A percentile compares a stretch with the other conserved stretches of the same genome.
phyloP scores from a whole-genome alignment of 1,140 invertebrate species.

The Leptopilina clavipes region DNA sequence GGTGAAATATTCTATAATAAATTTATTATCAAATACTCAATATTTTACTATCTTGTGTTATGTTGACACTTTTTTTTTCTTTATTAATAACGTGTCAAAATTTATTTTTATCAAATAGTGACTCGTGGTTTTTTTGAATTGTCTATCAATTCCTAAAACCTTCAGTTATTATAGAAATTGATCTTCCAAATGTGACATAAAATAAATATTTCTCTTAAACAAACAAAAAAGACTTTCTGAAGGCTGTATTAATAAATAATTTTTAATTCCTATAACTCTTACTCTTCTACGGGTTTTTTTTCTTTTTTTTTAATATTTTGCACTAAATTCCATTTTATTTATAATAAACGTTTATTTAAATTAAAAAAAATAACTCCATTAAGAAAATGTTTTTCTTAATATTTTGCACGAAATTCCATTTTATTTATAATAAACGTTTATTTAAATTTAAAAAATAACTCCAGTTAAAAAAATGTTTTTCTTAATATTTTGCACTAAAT shows the following conservation, averaged over 20 bases:
- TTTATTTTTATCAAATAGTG: constrained; percentile 2
- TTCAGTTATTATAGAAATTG: neutral
- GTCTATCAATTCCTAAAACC: neutral
- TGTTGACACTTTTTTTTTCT: neutral
- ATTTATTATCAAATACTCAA: constrained; percentile 1
- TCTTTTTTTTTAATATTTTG: too few species aligned
- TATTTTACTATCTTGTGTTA: too few species aligned
- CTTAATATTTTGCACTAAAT: too few species aligned
- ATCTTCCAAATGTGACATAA: neutral
- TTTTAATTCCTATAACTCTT: neutral
- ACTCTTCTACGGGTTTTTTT: too few species aligned
- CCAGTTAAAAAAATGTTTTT: too few species aligned
- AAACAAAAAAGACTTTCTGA: neutral
- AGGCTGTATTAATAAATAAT: neutral
- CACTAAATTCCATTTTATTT: too few species aligned
- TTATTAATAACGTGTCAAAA: neutral
- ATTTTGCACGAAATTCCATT: too few species aligned
- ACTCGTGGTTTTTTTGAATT: neutral
- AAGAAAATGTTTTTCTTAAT: too few species aligned
- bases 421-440: too few species aligned
- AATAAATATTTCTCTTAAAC: constrained; percentile 13
- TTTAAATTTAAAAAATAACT: too few species aligned
- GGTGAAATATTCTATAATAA: neutral
- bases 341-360: too few species aligned
- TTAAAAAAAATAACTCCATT: too few species aligned